Evolutionary conservation across 2,113 vertebrate genomes (phyloP).

Genomic region (Pseudorasbora parva): DNA sequence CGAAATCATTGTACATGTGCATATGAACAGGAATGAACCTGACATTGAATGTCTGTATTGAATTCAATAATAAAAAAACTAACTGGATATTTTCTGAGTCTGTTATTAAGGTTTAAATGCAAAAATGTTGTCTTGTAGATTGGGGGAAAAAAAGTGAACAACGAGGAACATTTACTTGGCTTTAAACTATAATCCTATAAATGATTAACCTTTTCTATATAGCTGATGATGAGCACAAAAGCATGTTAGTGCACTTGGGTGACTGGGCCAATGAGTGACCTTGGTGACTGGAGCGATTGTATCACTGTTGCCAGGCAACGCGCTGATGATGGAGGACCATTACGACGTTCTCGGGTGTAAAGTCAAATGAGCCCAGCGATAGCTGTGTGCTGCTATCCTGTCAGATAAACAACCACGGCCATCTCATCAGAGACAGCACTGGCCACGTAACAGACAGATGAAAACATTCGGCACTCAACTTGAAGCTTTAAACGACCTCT

Average conservation of each 20-base stretch:
- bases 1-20: background rate
- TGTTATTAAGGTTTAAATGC: background rate
- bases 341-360: background rate
- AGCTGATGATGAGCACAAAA: background rate
- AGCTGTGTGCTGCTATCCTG: background rate
- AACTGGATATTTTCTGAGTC: background rate
- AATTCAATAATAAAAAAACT: background rate
- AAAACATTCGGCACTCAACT: background rate
- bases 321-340: constrained; percentile 7
- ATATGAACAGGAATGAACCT: background rate
- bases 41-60: background rate
- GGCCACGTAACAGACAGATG: background rate
- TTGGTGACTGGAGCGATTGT: background rate
- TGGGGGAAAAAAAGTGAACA: background rate
- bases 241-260: background rate
- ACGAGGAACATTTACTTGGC: background rate
- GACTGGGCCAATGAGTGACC: background rate
- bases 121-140: background rate
- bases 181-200: background rate
- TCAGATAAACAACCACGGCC: background rate
- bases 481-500: background rate
- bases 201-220: background rate
- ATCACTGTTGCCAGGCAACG: constrained; percentile 20
- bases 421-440: background rate
- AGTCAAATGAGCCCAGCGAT: background rate